Base-by-base conservation (phyloP, 2,113 vertebrate genomes). In the Saimiri boliviensis region DNA sequence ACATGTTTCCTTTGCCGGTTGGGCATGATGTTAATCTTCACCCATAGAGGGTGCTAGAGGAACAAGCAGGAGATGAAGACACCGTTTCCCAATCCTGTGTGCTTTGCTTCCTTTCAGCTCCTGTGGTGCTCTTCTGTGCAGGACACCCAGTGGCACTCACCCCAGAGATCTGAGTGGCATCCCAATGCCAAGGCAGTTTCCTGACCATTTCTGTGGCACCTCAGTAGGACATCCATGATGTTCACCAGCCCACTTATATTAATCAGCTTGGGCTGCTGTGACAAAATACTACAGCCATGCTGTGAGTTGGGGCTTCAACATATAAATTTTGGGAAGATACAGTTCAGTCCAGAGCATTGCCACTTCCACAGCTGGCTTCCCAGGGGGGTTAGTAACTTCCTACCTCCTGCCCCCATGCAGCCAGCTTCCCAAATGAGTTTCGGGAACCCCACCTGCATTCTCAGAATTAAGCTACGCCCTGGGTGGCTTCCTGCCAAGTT, bases 391-490 rank as follows among this genome's bases (percentile, higher is more conserved):
- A 10, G 76, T 45, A 19, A n/a, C 56, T 3, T 40, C 3, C 32
- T 79, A 1, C 2, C 7, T 23, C 17, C 52, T 45, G 5, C n/a
- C 32, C 20, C 35, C 1, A 6, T 3, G 13, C 52, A 49, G 9
- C 10, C 27, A 14, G 35, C 27, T 16, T 40, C 13, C 60, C 6
- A 1, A 5, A 14, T 37, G 3, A 21, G 16, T 21, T 13, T 0
- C 9, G n/a, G 47, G 37, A 20, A 3, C 40, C n/a, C 71, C 23
- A 37, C 73, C 32, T 27, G 23, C 30, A n/a, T 16, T 19, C 40
- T 30, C 21, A 49, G 47, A 77, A 35, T 19, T 56, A 40, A 8
- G 4, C 16, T 52, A 21, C 25, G 19, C 2, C 9, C 45, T 7
- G 68, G 16, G 3, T 0, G 1, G 6, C 6, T 35, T 58, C 35